A percentile compares a stretch with the other conserved stretches of the same genome.
Conservation (phyloP, 2,113 vertebrate species). For the Antechinus flavipes region DNA sequence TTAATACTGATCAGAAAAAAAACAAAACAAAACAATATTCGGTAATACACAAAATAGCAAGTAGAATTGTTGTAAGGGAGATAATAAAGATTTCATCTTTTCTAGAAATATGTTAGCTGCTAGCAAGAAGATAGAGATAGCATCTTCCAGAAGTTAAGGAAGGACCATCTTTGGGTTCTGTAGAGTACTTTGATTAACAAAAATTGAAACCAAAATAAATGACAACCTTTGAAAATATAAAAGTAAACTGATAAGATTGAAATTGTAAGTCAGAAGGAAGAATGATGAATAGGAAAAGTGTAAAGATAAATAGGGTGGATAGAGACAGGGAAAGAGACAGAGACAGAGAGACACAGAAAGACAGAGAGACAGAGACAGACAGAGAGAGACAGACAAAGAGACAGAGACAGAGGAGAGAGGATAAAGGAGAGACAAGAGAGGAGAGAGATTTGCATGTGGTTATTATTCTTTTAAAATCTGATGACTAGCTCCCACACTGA, state of each 20-base stretch:
- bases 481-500: slow-evolving; percentile 68
- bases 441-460: slow-evolving; percentile 10
- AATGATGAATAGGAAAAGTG: too few relatives aligned
- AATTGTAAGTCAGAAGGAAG: not conserved
- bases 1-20: slow-evolving; percentile 45
- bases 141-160: slow-evolving; percentile 15
- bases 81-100: not conserved
- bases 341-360: not conserved
- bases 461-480: slow-evolving; percentile 52
- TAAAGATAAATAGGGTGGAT: too few relatives aligned
- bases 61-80: slow-evolving; percentile 25
- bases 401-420: not conserved
- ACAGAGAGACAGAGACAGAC: too few relatives aligned
- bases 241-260: not conserved
- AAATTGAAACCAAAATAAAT: not conserved
- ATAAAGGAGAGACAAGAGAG: not conserved
- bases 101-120: slow-evolving; percentile 34
- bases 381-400: not conserved
- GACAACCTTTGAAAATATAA: not conserved
- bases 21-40: not conserved
- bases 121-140: not conserved
- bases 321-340: not conserved
- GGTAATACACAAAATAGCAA: not conserved
- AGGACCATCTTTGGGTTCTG: not conserved
- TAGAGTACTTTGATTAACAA: not conserved